phyloP scores from a whole-genome alignment of 2,113 vertebrate genomes.

The Tragulus kanchil region DNA sequence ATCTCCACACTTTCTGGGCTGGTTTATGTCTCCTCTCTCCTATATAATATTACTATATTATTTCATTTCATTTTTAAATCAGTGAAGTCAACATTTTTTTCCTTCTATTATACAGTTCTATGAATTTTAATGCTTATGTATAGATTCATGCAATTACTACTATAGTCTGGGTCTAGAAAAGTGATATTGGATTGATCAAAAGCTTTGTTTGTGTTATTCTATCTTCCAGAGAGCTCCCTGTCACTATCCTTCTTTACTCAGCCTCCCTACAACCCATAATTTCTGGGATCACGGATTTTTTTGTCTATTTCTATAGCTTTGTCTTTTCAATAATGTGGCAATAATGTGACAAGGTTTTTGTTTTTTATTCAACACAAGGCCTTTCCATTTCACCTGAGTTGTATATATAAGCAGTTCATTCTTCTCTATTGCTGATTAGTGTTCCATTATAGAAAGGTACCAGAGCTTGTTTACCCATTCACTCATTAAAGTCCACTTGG shows the following conservation, averaged over 20 bases:
- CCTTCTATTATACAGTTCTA: neutral
- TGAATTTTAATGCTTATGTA: neutral
- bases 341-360: neutral
- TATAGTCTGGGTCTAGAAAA: neutral
- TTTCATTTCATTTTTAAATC: constrained; percentile 7
- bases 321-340: neutral
- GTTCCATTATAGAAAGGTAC: no score
- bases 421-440: no score
- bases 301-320: neutral
- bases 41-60: neutral
- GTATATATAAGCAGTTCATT: no score
- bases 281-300: neutral
- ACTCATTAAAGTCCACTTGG: no score
- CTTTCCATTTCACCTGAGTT: no score
- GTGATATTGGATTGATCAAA: neutral
- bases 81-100: neutral
- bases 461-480: no score
- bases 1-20: neutral
- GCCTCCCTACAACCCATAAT: neutral
- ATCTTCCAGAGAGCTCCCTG: neutral
- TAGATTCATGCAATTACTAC: neutral
- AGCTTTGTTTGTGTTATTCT: neutral
- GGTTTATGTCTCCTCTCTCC: neutral
- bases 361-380: neutral
- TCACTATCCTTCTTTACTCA: neutral